Evolutionary conservation across 2,797 vertebrate genomes (phyloP).

Genomic region (Delichon dasypus): DNA sequence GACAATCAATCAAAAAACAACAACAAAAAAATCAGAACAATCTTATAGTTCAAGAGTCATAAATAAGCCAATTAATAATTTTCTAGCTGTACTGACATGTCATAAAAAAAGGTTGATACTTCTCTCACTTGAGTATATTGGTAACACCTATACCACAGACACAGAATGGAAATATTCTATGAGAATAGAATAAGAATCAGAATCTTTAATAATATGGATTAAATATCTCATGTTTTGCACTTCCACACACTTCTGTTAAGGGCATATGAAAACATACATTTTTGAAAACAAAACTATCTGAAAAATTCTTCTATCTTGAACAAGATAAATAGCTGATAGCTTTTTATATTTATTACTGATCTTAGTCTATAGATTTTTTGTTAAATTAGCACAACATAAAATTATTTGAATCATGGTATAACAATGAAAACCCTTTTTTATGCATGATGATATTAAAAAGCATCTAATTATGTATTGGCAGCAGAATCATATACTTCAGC

Average conservation of each 20-base stretch:
- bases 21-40: neutral
- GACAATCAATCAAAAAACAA: neutral
- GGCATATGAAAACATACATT: neutral
- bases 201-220: neutral
- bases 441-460: neutral
- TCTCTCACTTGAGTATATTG: neutral
- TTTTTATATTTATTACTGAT: neutral
- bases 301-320: neutral
- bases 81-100: neutral
- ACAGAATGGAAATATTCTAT: neutral
- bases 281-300: neutral
- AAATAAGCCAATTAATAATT: neutral
- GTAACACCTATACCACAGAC: neutral
- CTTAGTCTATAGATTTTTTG: neutral
- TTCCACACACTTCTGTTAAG: neutral
- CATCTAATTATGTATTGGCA: neutral
- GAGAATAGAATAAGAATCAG: neutral
- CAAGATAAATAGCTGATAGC: neutral
- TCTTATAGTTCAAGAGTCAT: neutral
- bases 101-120: neutral
- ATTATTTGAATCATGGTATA: neutral
- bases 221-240: neutral
- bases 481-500: neutral
- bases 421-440: neutral
- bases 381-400: neutral